phyloP scores from a whole-genome alignment of 1,140 invertebrate species.

The Papilio dardanus region DNA sequence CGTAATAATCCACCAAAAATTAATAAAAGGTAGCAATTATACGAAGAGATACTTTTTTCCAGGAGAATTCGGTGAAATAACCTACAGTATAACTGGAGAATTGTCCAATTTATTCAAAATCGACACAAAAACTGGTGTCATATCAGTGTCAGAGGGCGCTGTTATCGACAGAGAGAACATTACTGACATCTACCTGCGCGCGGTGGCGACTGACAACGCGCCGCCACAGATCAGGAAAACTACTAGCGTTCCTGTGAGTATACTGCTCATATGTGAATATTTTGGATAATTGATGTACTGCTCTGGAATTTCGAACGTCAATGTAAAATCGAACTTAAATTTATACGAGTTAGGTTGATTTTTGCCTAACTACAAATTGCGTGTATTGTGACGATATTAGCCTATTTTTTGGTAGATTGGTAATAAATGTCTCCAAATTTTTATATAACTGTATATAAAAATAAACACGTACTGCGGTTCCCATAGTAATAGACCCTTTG shows the following conservation, averaged over 20 bases:
- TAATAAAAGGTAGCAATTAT: neutral
- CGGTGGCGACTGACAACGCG: conserved; percentile 91
- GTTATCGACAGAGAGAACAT: conserved; percentile 91
- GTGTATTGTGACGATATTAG: neutral
- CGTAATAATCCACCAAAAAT: neutral
- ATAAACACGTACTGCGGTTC: too few relatives aligned
- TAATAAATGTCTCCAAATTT: too few relatives aligned
- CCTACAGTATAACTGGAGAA: conserved; percentile 90
- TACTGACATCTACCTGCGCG: conserved; percentile 88
- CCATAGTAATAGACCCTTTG: too few relatives aligned
- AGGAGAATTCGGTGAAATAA: conserved; percentile 87
- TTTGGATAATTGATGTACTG: neutral
- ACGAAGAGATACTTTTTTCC: conserved; percentile 27
- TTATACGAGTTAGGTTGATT: neutral
- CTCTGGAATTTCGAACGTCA: neutral
- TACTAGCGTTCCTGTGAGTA: conserved; percentile 87
- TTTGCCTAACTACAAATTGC: neutral
- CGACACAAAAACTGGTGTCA: conserved; percentile 88
- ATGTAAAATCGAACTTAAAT: too few relatives aligned
- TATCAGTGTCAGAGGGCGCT: conserved; percentile 88
- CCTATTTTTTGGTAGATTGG: too few relatives aligned
- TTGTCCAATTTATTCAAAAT: conserved; percentile 88
- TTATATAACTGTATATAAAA: too few relatives aligned
- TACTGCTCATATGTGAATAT: neutral
- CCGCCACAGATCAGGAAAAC: conserved; percentile 86